Base-by-base conservation (phyloP, 2,797 vertebrate genomes). In the Rallus crepitans region DNA sequence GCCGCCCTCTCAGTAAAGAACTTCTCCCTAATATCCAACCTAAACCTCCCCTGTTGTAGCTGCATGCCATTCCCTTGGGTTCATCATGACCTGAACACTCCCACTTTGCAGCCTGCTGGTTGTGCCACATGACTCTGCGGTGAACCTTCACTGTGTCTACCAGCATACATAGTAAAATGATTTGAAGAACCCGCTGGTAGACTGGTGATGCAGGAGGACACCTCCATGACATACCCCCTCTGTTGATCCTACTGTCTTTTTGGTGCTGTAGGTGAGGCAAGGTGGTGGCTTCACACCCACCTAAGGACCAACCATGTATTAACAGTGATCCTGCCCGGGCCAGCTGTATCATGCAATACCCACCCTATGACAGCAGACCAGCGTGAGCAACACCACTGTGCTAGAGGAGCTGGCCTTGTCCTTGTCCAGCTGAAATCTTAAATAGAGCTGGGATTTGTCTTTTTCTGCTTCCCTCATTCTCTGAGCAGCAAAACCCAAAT, bases 401-500 rank as follows among this genome's bases (percentile, higher is more conserved):
- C 61, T 64, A 57, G 35, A 75, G 68, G n/a, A 45, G 2, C 35
- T 82, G 65, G 48, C n/a, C 57, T 77, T 78, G 27, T 31, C 66
- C 39, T 82, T 2, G 1, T 10, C 84, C 93, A 53, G 23, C 52
- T 75, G 31, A 91, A 91, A 16, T 15, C 70, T 87, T 28, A 48
- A 21, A 52, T 25, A 69, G 48, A 20, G 14, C 31, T 83, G 61
- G 40, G 33, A 10, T 84, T 93, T 91, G 45, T 82, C 9, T 94
- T 94, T 86, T 66, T 66, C 63, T 94, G 66, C 63, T 70, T 65
- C 63, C 25, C 21, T 86, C 1, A 1, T 39, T 89, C 77, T 59
- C 83, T 59, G 79, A 87, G 86, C 80, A 92, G 83, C 88, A 93
- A 84, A 92, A 39, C n/a, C 15, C 50, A 45, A 94, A 59, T 35